Base-by-base conservation (phyloP, 2,888 invertebrate genomes). In the Callyntrura guangdongensis region DNA sequence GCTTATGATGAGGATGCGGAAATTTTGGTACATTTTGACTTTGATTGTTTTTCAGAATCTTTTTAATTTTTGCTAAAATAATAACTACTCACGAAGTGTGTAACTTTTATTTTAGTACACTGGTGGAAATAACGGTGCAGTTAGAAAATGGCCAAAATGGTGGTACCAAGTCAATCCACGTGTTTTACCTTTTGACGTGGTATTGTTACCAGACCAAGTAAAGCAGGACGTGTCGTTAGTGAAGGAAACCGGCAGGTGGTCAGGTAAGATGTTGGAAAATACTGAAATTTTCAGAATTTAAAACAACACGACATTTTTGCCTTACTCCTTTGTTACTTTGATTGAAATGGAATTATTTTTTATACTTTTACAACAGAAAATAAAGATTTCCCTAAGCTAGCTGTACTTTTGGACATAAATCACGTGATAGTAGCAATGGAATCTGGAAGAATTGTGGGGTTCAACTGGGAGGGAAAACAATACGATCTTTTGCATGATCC, bases 81-180 rank as follows among this genome's bases (percentile, higher is more conserved):
- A 4, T 36, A n/a, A n/a, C n/a, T n/a, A n/a, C 67, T 5, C 27
- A 27, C 17, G n/a, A 8, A 49, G 17, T 81, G 6, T 53, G 1
- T n/a, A 53, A 74, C n/a, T 36, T 72, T 86, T 11, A 11, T 64
- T 85, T 27, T n/a, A 92, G 92, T 92, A 92, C 69, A 92, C 91
- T 14, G 92, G 90, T 14, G 91, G 91, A 14, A 83, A 86, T 27
- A 92, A 92, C n/a, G 92, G 92, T 20, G 89, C 91, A 0, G 81
- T 92, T 20, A 49, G 77, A 45, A 82, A 84, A 49, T 92, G 91
- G 91, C 86, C 72, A 45, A 86, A 88, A 67, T 91, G 91, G 82
- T 91, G 85, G 84, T 64, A 84, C 47, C 45, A 64, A 67, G 59
- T 87, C 14, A 59, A 89, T 36, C 88, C 92, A 12, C 45, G 69